Evolutionary conservation across 2,797 vertebrate genomes (phyloP).

Genomic region (Orestias chungarensis): DNA sequence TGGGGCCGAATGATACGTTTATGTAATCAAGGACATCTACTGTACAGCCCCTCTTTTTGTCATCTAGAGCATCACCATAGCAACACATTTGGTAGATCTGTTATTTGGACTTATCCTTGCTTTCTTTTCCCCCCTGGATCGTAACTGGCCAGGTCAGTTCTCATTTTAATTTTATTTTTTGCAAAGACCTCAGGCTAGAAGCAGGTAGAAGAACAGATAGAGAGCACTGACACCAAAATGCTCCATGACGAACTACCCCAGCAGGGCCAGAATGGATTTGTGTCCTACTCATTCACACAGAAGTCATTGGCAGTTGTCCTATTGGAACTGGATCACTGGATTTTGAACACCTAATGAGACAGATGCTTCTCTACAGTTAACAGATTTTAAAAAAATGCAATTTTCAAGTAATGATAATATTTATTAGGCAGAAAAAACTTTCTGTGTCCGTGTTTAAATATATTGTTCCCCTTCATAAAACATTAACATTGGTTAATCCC

Average conservation of each 20-base stretch:
- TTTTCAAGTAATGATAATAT: neutral
- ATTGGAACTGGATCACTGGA: slow-evolving; percentile 42
- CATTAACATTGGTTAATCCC: neutral
- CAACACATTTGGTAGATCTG: slow-evolving; percentile 46
- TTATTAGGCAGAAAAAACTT: neutral
- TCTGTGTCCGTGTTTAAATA: neutral
- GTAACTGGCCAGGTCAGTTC: slow-evolving; percentile 2
- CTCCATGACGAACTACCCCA: neutral
- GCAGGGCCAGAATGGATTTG: neutral
- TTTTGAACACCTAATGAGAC: slow-evolving; percentile 45
- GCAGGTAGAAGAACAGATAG: slow-evolving; percentile 15
- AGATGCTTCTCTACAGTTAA: slow-evolving; percentile 48
- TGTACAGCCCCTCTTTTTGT: slow-evolving; percentile 60
- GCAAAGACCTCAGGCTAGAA: slow-evolving; percentile 10
- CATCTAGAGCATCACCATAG: slow-evolving; percentile 57
- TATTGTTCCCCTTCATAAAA: no score
- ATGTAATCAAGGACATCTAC: slow-evolving; percentile 78
- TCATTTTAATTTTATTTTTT: neutral
- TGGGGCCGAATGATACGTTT: slow-evolving; percentile 68
- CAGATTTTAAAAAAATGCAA: neutral
- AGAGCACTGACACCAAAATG: slow-evolving; percentile 11
- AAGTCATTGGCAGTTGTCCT: slow-evolving; percentile 31
- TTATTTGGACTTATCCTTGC: slow-evolving; percentile 18
- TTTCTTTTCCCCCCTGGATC: slow-evolving; percentile 1
- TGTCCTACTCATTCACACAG: neutral